A percentile compares a stretch with the other conserved stretches of the same genome.
phyloP scores from a whole-genome alignment of 2,113 vertebrate species.

The Clinocottus analis region DNA sequence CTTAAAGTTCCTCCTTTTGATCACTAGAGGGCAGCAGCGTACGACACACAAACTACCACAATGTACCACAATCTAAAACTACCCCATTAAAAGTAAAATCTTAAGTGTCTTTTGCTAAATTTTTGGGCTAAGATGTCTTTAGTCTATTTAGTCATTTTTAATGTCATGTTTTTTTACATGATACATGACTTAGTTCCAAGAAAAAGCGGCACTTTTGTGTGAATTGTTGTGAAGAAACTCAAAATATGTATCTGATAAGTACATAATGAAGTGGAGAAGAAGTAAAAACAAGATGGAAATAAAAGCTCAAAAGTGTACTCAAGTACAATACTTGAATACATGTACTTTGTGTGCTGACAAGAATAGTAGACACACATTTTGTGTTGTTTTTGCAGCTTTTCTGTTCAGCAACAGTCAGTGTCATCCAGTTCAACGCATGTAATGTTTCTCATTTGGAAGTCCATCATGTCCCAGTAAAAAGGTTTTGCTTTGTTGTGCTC shows the following conservation, averaged over 20 bases:
- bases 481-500: neutral
- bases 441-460: neutral
- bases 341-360: neutral
- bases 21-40: constrained; percentile 59
- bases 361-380: neutral
- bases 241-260: neutral
- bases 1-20: constrained; percentile 6
- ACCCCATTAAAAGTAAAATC: neutral
- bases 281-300: neutral
- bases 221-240: neutral
- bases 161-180: neutral
- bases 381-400: neutral
- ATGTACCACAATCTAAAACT: neutral
- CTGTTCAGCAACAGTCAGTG: neutral
- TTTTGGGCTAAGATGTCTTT: neutral
- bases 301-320: neutral
- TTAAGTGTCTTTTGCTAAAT: neutral
- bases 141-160: neutral
- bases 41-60: neutral
- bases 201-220: neutral
- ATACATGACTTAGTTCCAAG: neutral
- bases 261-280: neutral
- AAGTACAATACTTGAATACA: neutral
- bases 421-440: neutral
- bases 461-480: neutral